Evolutionary conservation across 2,888 invertebrate genomes (phyloP), one percentile per base, ranked within the genome.

Genomic region (Oeneis ivallda): DNA sequence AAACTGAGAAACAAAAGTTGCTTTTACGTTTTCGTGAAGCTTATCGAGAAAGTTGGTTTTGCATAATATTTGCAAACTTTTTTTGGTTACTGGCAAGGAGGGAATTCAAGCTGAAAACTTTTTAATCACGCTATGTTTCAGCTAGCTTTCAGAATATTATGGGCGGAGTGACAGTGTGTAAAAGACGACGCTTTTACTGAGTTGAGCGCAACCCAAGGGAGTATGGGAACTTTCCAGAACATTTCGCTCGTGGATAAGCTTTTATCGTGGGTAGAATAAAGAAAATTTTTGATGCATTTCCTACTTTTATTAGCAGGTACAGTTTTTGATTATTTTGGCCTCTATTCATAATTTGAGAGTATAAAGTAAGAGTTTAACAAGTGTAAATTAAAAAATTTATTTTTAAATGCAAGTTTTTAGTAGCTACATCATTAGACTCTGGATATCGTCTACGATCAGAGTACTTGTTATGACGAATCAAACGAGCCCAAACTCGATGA

Each of bases 101-200:
- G 53, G 32, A 53, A 9, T 34, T 37, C 10, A 41, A 50, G 7
- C 41, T 45, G 63, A 63, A 64, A 69, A 69, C 69, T 69, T 69
- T 62, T 65, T 67, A 67, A 69, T 69, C 69, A 67, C 67, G 67
- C 62, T 67, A 69, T 47, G 17, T 67, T 4, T n/a, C n/a, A n/a
- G n/a, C 1, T 69, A 69, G 69, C 69, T 69, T 69, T 67, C 62
- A 65, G 65, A 65, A 69, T 69, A 69, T 67, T 67, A 69, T 65
- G 65, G 69, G 70, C 70, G 45, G 47, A 68, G 70, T 60, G 72
- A 66, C 69, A 70, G 61, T 45, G 50, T 41, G 71, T 73, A 72
- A 75, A 73, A 74, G 74, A 74, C 71, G 74, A 73, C 70, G 72
- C 74, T 75, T 74, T 71, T 72, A 72, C 67, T 58, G 70, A 73